phyloP scores from a whole-genome alignment of 2,113 vertebrate species.

The Merops nubicus region DNA sequence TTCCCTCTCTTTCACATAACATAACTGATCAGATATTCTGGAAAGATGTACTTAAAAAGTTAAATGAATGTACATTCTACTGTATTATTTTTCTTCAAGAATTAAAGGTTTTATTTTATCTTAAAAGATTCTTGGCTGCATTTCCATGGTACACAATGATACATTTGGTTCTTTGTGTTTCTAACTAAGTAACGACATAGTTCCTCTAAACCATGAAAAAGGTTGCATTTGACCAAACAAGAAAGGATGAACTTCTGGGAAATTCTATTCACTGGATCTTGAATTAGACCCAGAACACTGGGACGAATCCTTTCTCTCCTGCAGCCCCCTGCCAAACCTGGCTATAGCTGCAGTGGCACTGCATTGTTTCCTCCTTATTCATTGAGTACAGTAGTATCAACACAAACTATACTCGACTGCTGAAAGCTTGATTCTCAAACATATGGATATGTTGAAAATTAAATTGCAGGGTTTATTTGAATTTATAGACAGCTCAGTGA shows the following conservation, averaged over 20 bases:
- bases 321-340: constrained; percentile 64
- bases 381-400: constrained; percentile 62
- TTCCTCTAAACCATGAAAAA: constrained; percentile 74
- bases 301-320: constrained; percentile 55
- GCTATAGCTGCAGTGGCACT: constrained; percentile 35
- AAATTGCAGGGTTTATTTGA: constrained; percentile 78
- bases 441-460: constrained; percentile 77
- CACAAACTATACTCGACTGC: constrained; percentile 63
- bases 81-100: constrained; percentile 50
- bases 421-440: constrained; percentile 72
- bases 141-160: constrained; percentile 70
- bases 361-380: constrained; percentile 66
- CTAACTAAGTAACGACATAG: constrained; percentile 70
- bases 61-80: constrained; percentile 34
- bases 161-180: constrained; percentile 73
- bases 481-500: constrained; percentile 73
- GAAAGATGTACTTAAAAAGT: constrained; percentile 49
- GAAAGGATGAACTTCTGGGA: constrained; percentile 75
- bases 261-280: constrained; percentile 71
- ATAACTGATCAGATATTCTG: constrained; percentile 49
- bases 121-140: constrained; percentile 64
- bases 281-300: constrained; percentile 65
- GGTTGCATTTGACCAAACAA: constrained; percentile 72
- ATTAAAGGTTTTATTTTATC: constrained; percentile 60
- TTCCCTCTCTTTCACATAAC: constrained; percentile 16